Conservation (phyloP, 2,113 vertebrate genomes). For the Pituophis catenifer region DNA sequence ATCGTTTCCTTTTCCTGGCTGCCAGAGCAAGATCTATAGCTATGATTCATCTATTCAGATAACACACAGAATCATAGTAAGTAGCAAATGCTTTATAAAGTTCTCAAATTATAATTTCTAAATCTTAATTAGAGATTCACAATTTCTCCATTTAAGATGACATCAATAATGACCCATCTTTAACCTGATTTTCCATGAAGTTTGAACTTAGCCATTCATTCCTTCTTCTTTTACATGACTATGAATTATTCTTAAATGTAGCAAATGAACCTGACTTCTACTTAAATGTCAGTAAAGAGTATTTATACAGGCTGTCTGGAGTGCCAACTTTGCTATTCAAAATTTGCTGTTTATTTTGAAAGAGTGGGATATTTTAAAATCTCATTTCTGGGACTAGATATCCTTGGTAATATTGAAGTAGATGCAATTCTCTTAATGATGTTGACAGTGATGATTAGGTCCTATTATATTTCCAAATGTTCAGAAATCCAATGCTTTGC, state of each 20-base stretch:
- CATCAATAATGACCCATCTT: neutral
- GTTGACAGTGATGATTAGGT: neutral
- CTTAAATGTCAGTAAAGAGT: neutral
- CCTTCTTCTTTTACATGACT: neutral
- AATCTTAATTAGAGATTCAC: neutral
- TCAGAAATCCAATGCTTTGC: slow-evolving; percentile 23
- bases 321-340: neutral
- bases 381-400: neutral
- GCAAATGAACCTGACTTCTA: neutral
- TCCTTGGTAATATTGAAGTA: neutral
- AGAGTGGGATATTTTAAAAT: slow-evolving; percentile 2
- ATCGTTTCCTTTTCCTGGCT: neutral
- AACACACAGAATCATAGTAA: neutral
- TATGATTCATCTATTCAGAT: neutral
- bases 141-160: neutral
- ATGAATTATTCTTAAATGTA: fast-evolving
- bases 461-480: slow-evolving; percentile 38
- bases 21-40: neutral
- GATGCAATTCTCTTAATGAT: slow-evolving; percentile 3
- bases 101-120: neutral
- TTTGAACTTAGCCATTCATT: neutral
- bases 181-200: neutral
- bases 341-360: fast-evolving
- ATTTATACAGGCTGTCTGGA: neutral
- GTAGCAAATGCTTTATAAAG: neutral